A percentile compares a stretch with the other conserved stretches of the same genome.
Conservation (phyloP, 2,797 vertebrate genomes). For the Threskiornis aethiopicus region DNA sequence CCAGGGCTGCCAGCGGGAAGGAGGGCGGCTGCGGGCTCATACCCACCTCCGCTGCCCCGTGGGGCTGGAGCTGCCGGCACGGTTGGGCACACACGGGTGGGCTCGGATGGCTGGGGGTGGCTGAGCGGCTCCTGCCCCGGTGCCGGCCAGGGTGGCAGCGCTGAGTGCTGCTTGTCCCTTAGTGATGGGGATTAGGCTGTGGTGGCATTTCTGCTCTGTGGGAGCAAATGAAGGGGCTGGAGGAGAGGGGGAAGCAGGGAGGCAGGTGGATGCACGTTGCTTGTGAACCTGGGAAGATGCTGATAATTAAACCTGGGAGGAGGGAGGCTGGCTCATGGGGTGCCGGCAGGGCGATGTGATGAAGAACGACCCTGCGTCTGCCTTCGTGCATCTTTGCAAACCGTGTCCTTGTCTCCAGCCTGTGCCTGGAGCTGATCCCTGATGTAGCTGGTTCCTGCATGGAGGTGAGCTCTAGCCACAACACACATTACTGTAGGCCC, state of each 20-base stretch:
- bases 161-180: neutral
- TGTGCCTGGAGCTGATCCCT: neutral
- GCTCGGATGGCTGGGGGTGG: neutral
- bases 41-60: neutral
- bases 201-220: neutral
- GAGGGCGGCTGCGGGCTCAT: neutral
- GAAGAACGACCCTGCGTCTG: neutral
- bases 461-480: neutral
- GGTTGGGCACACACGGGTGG: neutral
- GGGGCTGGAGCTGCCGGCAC: rapidly evolving
- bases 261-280: neutral
- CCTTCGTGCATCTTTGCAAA: rapidly evolving
- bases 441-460: neutral
- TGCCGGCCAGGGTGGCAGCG: neutral
- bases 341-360: rapidly evolving
- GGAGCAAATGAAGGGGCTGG: neutral
- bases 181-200: neutral
- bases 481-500: neutral
- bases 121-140: neutral
- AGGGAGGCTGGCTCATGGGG: neutral
- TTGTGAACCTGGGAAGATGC: neutral
- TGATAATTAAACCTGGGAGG: neutral
- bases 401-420: neutral
- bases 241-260: neutral
- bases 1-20: neutral